phyloP scores from a whole-genome alignment of 2,113 vertebrate species.

The Caranx ignobilis region DNA sequence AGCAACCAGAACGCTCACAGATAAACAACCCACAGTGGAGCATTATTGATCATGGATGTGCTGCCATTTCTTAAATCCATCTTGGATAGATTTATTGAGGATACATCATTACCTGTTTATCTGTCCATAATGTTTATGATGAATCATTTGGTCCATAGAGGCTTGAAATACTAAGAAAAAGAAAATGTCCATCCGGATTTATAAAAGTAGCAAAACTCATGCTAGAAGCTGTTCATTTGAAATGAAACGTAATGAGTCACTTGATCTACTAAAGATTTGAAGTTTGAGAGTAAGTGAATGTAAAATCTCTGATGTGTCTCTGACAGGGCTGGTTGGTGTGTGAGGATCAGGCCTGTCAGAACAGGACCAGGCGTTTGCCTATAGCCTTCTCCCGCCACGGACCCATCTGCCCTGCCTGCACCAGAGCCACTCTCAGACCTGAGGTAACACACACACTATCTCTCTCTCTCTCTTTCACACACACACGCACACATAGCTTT shows the following conservation, averaged over 20 bases:
- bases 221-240: neutral
- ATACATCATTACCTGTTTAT: too few relatives aligned
- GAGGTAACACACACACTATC: constrained; percentile 84
- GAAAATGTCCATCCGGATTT: neutral
- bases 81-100: too few relatives aligned
- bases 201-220: neutral
- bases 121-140: too few relatives aligned
- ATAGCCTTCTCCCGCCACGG: constrained; percentile 91
- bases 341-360: constrained; percentile 94
- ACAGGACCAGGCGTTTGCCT: constrained; percentile 90
- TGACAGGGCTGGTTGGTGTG: constrained; percentile 93
- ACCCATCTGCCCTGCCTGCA: constrained; percentile 92
- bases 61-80: neutral
- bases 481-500: neutral
- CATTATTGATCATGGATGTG: neutral
- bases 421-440: constrained; percentile 88
- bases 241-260: too few relatives aligned
- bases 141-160: too few relatives aligned
- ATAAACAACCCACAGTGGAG: too few relatives aligned
- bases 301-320: neutral
- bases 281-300: neutral
- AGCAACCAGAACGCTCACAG: neutral
- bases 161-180: neutral
- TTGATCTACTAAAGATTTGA: neutral
- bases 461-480: neutral